Base-by-base conservation (phyloP, 1,140 invertebrate species). In the Pectinophora gossypiella region DNA sequence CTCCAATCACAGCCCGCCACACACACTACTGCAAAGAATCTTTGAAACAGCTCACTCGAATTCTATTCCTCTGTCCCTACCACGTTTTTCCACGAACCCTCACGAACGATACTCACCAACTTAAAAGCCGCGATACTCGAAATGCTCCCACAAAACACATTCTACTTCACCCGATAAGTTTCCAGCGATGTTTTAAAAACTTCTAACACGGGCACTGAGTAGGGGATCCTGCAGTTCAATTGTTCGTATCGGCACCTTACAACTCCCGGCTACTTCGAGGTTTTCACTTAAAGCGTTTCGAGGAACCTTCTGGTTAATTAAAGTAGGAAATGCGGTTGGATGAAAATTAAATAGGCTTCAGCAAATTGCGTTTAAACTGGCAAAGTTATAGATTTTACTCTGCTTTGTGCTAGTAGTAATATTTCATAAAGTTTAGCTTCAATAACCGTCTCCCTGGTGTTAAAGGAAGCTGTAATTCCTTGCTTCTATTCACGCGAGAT, bases 311-410 rank as follows among this genome's bases (percentile, higher is more conserved):
- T 68, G 66, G 72, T 73, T 76, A 71, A 76, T 76, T 76, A 75
- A 76, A 75, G 64, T 68, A 76, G 67, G 27, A 32, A 32, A 69
- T 54, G 61, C 57, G 61, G 66, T 59, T 66, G 56, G 64, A 59
- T 68, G 67, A 66, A 71, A 75, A 72, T 76, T 78, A 74, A 78
- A 76, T 78, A 76, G 68, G 72, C 67, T 67, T 65, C 67, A 68
- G 60, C 66, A 64, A 76, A 74, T 74, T 74, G 64, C 58, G 57
- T 68, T 73, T 57, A 61, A 65, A 71, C 48, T 50, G 54, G 27
- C 27, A 9, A 32, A 32, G 27, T 32, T 32, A 32, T 32, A 47
- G 62, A 60, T 52, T 63, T 59, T 51, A 46, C 54, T 47, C 47
- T 53, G 57, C 58, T 68, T 72, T 72, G 56, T 62, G 54, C 57